Evolutionary conservation across 2,797 vertebrate species (phyloP), one percentile per base, ranked within the genome.

Genomic region (Chloroceryle amazona): DNA sequence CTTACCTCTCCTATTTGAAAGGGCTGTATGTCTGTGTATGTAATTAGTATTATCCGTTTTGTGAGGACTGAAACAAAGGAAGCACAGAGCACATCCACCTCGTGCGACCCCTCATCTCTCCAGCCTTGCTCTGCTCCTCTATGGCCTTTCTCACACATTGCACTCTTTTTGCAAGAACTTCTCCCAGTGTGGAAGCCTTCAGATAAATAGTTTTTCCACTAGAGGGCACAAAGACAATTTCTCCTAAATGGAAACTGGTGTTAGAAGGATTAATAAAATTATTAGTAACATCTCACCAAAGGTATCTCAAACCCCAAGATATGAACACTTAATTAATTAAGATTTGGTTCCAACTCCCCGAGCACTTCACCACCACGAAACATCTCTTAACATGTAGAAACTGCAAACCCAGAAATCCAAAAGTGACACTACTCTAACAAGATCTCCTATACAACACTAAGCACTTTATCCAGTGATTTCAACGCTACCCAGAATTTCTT

Each of bases 181-280:
- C 19, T 35, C 44, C 21, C 33, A 81, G 0, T 57, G 57, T 57
- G 31, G 57, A 71, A 90, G 23, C 7, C n/a, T 65, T 90, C 63
- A 51, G 28, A 42, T 86, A 84, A 96, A 58, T 33, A 35, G 19
- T 54, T 95, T 90, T 95, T 93, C 96, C 96, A 97, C 96, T 92
- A 97, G 96, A 93, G 96, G 96, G 96, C 96, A 97, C 78, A 96
- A 94, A 89, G 83, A 87, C 67, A 96, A 65, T 72, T 96, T 94
- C 44, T 95, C 52, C 73, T 74, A 89, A 71, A 67, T 26, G 26
- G n/a, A 95, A 92, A 90, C 41, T 52, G 11, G 58, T 67, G 33
- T 54, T 71, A 67, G 52, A 83, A 86, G 22, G 22, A 79, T 85
- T 81, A 86, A 85, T 63, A 66, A 76, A 72, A 76, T 25, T 55